phyloP scores from a whole-genome alignment of 2,888 invertebrate genomes.

The Theretra japonica region DNA sequence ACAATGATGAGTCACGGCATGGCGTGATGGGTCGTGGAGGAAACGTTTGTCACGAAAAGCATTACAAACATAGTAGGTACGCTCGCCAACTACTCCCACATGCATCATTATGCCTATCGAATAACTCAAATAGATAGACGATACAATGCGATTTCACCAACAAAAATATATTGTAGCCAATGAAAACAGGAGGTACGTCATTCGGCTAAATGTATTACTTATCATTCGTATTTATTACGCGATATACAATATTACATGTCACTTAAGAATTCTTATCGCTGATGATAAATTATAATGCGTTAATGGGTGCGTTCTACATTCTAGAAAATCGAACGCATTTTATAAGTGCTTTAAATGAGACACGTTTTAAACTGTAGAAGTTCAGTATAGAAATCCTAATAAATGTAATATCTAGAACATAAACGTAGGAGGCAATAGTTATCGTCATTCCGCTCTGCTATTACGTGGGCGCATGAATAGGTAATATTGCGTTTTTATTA shows the following conservation, averaged over 20 bases:
- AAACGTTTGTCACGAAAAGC: constrained; percentile 70
- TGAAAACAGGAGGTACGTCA: background rate
- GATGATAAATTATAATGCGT: constrained; percentile 31
- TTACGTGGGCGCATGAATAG: constrained; percentile 54
- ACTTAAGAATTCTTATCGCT: constrained; percentile 11
- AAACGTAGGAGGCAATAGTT: constrained; percentile 52
- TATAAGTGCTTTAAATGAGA: background rate
- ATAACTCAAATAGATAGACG: constrained; percentile 31
- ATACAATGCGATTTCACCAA: background rate
- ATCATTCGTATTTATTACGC: background rate
- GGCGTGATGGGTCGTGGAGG: constrained; percentile 64
- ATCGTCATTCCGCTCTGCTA: constrained; percentile 46
- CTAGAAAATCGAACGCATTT: background rate
- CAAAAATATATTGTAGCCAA: constrained; percentile 4
- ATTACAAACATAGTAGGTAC: constrained; percentile 27
- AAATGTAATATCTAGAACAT: constrained; percentile 48
- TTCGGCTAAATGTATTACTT: background rate
- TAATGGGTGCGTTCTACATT: background rate
- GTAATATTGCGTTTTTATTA: constrained; percentile 50
- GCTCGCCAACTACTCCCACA: constrained; percentile 43
- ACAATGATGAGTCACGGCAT: constrained; percentile 66
- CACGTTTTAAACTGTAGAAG: constrained; percentile 35
- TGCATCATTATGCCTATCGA: constrained; percentile 41
- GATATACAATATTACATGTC: background rate
- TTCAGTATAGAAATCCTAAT: constrained; percentile 47